These are phyloP conservation scores for Drosophila mettleri DNA, from an alignment of 2,888 invertebrate species.

Conservation along the genomic window DNA sequence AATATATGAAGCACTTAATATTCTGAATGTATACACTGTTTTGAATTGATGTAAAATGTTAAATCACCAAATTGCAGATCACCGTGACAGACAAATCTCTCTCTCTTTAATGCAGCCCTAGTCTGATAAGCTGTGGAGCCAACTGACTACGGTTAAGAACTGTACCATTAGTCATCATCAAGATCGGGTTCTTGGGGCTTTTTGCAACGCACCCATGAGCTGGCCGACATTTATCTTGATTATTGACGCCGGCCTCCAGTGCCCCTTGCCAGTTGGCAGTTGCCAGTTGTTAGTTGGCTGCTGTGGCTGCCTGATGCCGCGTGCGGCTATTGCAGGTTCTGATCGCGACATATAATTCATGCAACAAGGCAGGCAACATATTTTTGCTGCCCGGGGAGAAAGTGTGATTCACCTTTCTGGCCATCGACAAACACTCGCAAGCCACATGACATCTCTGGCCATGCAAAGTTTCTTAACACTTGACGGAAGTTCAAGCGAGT, in stretches of 20 bases:
- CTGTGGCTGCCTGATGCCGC: constrained; percentile 3
- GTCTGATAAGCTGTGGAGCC: constrained; percentile 58
- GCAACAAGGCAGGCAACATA: constrained; percentile 45
- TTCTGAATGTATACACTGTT: constrained; percentile 19
- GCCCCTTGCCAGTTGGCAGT: constrained; percentile 18
- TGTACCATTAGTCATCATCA: constrained; percentile 75
- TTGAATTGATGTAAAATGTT: constrained; percentile 8
- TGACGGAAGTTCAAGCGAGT: constrained; percentile 68
- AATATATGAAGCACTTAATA: constrained; percentile 45
- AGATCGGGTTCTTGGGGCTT: constrained; percentile 44
- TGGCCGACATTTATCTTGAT: constrained; percentile 77
- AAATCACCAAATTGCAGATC: constrained; percentile 47
- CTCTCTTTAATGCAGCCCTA: constrained; percentile 47
- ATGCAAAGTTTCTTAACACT: constrained; percentile 56
- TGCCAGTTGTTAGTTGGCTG: constrained; percentile 7
- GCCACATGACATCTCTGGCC: constrained; percentile 13
- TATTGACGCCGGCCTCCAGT: constrained; percentile 58
- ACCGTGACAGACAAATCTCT: constrained; percentile 59
- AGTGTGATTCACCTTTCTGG: constrained; percentile 73
- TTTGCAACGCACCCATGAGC: constrained; percentile 70
- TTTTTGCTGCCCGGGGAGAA: constrained; percentile 59
- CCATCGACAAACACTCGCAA: neutral
- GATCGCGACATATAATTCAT: constrained; percentile 73
- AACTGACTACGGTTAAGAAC: constrained; percentile 74
- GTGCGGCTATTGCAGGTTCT: constrained; percentile 39